Conservation (phyloP, 2,888 invertebrate genomes). For the Macrosiphum euphorbiae region DNA sequence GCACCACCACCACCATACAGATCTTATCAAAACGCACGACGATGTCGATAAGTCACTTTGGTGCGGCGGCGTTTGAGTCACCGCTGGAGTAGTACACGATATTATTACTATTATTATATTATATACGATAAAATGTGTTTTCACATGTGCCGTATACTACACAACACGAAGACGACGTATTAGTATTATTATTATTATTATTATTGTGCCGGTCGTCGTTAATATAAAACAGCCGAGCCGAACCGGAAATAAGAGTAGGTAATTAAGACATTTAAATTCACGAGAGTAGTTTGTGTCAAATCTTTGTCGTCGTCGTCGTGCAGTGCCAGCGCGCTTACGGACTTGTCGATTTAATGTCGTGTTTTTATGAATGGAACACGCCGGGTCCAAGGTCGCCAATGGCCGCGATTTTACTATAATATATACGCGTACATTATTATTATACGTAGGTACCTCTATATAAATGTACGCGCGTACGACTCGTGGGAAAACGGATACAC, state of each 20-base stretch:
- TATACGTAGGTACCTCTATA: neutral
- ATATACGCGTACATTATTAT: slow-evolving; percentile 15
- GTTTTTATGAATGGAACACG: slow-evolving; percentile 59
- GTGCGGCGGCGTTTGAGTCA: slow-evolving; percentile 1
- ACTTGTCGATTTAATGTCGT: slow-evolving; percentile 47
- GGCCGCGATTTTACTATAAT: slow-evolving; percentile 59
- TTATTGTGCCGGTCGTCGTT: slow-evolving; percentile 16
- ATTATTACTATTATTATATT: neutral
- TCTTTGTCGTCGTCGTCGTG: slow-evolving; percentile 25
- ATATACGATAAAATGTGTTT: slow-evolving; percentile 40
- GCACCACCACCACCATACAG: neutral
- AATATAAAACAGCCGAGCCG: slow-evolving; percentile 42
- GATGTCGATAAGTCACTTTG: slow-evolving; percentile 26
- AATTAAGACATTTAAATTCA: slow-evolving; percentile 60
- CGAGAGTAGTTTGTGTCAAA: slow-evolving; percentile 54
- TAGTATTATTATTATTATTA: neutral
- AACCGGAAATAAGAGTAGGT: slow-evolving; percentile 54
- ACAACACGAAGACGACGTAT: neutral
- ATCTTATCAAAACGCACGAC: slow-evolving; percentile 36
- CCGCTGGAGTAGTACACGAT: neutral
- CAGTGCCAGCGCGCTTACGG: slow-evolving; percentile 21
- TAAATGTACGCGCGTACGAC: slow-evolving; percentile 30
- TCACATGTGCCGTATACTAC: slow-evolving; percentile 29
- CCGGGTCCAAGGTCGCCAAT: slow-evolving; percentile 28
- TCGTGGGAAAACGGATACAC: slow-evolving; percentile 63